phyloP scores from a whole-genome alignment of 2,888 invertebrate genomes.

The Phyllotreta cruciferae region DNA sequence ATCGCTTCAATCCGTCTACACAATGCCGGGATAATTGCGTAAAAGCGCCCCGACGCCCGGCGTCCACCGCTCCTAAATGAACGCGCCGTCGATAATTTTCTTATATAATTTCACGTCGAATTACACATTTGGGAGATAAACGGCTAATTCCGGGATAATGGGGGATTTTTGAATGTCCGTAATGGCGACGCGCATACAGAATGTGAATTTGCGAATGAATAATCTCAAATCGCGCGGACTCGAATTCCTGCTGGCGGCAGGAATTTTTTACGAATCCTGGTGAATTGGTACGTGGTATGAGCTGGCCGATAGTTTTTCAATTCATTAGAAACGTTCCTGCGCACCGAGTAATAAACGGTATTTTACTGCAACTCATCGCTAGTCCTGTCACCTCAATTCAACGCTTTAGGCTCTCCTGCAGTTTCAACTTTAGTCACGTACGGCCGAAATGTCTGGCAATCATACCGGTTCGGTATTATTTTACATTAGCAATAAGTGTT shows the following conservation, averaged over 20 bases:
- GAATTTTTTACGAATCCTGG: too few species aligned
- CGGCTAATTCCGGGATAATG: constrained; percentile 27
- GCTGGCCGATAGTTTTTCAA: too few species aligned
- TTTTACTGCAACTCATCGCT: neutral
- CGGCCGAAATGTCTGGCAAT: constrained; percentile 46
- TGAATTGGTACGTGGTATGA: too few species aligned
- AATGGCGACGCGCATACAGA: neutral
- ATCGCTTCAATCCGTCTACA: constrained; percentile 26
- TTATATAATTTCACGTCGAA: constrained; percentile 39
- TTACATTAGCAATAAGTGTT: constrained; percentile 48
- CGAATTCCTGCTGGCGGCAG: too few species aligned
- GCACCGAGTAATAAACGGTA: too few species aligned
- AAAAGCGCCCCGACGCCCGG: constrained; percentile 27
- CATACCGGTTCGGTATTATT: constrained; percentile 45
- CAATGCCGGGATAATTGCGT: constrained; percentile 32
- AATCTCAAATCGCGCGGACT: neutral
- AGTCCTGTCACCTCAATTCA: constrained; percentile 4
- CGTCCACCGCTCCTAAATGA: constrained; percentile 32
- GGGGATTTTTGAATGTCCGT: constrained; percentile 11
- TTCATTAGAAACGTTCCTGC: too few species aligned
- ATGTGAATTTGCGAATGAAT: neutral
- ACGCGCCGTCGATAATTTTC: constrained; percentile 36
- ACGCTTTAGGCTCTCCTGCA: constrained; percentile 20
- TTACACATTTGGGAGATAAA: constrained; percentile 36
- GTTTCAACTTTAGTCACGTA: constrained; percentile 46